Evolutionary conservation across 2,797 vertebrate genomes (phyloP), one percentile per base, ranked within the genome.

Genomic region (Ptychobarbus kaznakovi): DNA sequence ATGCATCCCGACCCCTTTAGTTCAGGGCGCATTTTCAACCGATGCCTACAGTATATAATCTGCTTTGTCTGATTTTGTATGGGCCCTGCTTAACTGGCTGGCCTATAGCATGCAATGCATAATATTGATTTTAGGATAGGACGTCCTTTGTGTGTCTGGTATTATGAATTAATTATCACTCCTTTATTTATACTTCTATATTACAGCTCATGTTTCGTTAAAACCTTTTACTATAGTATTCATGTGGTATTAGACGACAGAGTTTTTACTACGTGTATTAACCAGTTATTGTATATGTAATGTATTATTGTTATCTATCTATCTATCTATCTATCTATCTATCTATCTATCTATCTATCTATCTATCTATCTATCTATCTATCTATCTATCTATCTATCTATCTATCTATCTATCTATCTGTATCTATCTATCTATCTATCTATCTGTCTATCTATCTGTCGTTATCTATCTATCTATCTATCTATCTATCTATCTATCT

Each of bases 371-470:
- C 3, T 18, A 0, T 68, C 18, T 18, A 9, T 35, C 13, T n/a
- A 2, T 18, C 58, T 61, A 0, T 49, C 58, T 25, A 0, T 28
- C 25, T 28, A 2, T 66, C 15, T 66, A 0, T 68, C 5, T 22
- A 0, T 46, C 20, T 40, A 1, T 72, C 2, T 40, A 0, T 25
- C 12, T n/a, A 2, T 4, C 16, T n/a, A 11, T n/a, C 38, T 7
- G 1, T 40, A 51, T 51, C 12, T 13, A 13, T 18, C 15, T 51
- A 0, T 51, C 51, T 53, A 0, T 53, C 51, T 53, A 2, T 63
- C 61, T 63, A 1, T 66, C 25, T 66, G 0, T 66, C 65, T 66
- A 0, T 66, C 18, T 20, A 1, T 66, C n/a, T n/a, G n/a, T n/a
- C n/a, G n/a, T n/a, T n/a, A n/a, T n/a, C 63, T 5, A 0, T 69